Evolutionary conservation across 2,113 vertebrate species (phyloP), one percentile per base, ranked within the genome.

Genomic region (Porphyrio hochstetteri): DNA sequence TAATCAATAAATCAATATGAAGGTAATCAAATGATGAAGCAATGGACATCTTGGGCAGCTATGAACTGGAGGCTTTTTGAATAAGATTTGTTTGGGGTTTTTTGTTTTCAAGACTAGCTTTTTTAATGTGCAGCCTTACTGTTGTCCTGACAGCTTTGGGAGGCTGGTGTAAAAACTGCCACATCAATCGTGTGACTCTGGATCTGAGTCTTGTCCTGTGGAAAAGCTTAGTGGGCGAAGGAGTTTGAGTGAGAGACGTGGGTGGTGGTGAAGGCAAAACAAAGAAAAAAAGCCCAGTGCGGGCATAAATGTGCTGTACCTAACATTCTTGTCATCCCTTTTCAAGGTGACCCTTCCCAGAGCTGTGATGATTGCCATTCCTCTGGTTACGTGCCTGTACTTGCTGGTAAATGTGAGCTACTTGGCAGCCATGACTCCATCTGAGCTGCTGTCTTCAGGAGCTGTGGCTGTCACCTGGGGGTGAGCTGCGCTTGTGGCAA

Each of bases 341-440:
- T 82, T 79, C 53, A 69, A 99, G 99, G 98, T 98, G 79, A 99
- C 98, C 95, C 98, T 99, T 60, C 98, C 98, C 29, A 97, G 98
- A 92, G 98, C 98, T 1, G 42, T 99, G 84, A 92, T 99, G 91
- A 98, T 99, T 57, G 98, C 99, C 82, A 98, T 99, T 81, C 98
- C 98, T 68, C 89, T 98, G 97, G 99, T 99, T 94, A 99, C 99
- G 0, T 90, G 97, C 91, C 97, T 99, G 50, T 99, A 99, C 63
- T 61, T 99, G 95, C 97, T 99, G 96, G 98, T 99, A 53, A 99
- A 99, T 1, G 67, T 99, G 88, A 99, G 99, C 97, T 99, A 99
- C 96, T 96, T 99, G 85, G 98, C 98, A 9, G 98, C 98, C 53
- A 97, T 99, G 98, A 98, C 97, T 2, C 98, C 99, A 3, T 84